A percentile compares a stretch with the other conserved stretches of the same genome.
Evolutionary conservation across 2,888 invertebrate genomes (phyloP).

Genomic region (Rotaria macrura): DNA sequence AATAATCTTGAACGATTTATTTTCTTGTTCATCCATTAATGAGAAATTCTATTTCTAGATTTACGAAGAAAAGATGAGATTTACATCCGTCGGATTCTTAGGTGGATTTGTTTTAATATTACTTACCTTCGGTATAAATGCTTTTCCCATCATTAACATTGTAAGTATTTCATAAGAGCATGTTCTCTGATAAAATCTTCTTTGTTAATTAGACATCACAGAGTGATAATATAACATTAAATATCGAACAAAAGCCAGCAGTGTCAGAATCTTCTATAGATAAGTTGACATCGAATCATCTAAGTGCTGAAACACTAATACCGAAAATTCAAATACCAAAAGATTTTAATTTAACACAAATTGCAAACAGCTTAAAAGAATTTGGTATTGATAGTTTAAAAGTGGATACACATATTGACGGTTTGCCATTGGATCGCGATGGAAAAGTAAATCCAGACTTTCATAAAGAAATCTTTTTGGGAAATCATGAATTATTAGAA

Average conservation of each 20-base stretch:
- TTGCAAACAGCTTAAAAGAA: not conserved
- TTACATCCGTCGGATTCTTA: not conserved
- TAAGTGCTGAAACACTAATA: not conserved
- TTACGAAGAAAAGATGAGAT: not conserved
- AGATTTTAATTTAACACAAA: not conserved
- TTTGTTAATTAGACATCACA: not conserved
- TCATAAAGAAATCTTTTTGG: slow-evolving; percentile 5
- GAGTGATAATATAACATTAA: not conserved
- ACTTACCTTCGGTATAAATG: not conserved
- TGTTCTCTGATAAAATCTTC: not conserved
- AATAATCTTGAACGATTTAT: too few species aligned
- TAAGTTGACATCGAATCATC: not conserved
- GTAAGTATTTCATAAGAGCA: not conserved
- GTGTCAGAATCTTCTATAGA: not conserved
- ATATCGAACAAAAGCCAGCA: not conserved
- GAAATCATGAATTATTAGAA: slow-evolving; percentile 16
- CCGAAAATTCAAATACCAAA: not conserved
- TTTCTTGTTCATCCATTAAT: not conserved
- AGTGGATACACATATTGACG: slow-evolving; percentile 1
- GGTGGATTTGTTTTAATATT: not conserved
- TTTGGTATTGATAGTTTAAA: not conserved
- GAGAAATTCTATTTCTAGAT: not conserved
- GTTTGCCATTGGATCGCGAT: not conserved
- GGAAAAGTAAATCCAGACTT: not conserved
- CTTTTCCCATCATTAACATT: not conserved